Evolutionary conservation across 2,797 vertebrate species (phyloP), one percentile per base, ranked within the genome.

Genomic region (Hoplostethus mediterraneus): DNA sequence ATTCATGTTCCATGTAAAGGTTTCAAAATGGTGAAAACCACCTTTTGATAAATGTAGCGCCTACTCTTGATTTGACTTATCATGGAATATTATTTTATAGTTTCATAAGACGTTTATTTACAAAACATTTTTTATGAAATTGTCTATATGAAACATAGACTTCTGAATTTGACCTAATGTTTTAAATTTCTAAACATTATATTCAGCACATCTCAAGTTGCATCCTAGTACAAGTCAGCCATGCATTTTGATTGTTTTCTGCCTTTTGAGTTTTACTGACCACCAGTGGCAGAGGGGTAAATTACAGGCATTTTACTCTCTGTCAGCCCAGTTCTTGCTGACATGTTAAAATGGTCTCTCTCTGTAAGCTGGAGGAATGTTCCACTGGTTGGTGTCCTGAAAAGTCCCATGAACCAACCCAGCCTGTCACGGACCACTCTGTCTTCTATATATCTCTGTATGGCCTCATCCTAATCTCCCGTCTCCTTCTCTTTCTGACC

Each of bases 281-380:
- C 21, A 1, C 86, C 10, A 53, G 85, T 84, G 91, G 81, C 64
- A 65, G 45, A 67, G 56, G 14, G 54, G 42, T 6, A 63, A 63
- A 75, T 25, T 49, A 25, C 81, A 61, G 1, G 0, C 31, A 16
- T 73, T 66, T 83, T 51, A n/a, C 9, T 40, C 33, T 40, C 30
- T 63, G 47, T 31, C 70, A 73, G 64, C 68, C 45, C 61, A 13
- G 82, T 89, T 90, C 52, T 75, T 87, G 87, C 87, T 89, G 90
- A 92, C 80, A 84, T 90, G 90, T 77, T 71, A 79, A 89, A 85
- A 89, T 81, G 82, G 79, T 85, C 60, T 69, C 55, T 74, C 73
- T 72, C 73, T 84, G 69, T 84, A 16, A 64, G 71, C 77, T 58
- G 63, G 84, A 85, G 87, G 90, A 93, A 93, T 92, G 86, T 93